phyloP scores from a whole-genome alignment of 2,113 vertebrate species.

The Genyomyrus donnyi region DNA sequence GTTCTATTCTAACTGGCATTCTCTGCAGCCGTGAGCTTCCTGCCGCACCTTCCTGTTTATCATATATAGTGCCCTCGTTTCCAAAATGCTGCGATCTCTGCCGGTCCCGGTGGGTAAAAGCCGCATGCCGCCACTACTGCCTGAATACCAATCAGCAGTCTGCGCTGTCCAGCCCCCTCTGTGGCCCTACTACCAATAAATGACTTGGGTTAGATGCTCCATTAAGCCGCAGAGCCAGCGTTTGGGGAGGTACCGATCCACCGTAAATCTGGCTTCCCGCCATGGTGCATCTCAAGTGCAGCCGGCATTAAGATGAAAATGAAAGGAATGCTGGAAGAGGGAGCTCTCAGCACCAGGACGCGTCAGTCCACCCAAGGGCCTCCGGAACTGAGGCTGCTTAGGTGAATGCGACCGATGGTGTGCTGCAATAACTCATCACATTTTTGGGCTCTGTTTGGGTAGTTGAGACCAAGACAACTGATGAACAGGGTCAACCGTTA shows the following conservation, averaged over 20 bases:
- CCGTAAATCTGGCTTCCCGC: background rate
- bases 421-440: background rate
- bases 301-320: background rate
- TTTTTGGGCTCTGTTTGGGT: background rate
- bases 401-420: background rate
- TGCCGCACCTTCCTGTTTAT: background rate
- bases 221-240: slow-evolving; percentile 10
- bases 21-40: background rate
- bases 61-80: background rate
- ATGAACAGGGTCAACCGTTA: background rate
- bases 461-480: background rate
- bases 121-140: background rate
- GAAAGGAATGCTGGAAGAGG: background rate
- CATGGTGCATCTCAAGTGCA: background rate
- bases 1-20: background rate
- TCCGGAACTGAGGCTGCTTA: background rate
- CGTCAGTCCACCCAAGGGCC: background rate
- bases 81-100: background rate
- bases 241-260: background rate
- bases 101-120: background rate
- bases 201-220: slow-evolving; percentile 7
- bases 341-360: background rate
- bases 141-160: slow-evolving; percentile 13
- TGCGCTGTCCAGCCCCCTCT: background rate
- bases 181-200: background rate